phyloP scores from a whole-genome alignment of 2,888 invertebrate genomes.

The Drosophila quinaria region DNA sequence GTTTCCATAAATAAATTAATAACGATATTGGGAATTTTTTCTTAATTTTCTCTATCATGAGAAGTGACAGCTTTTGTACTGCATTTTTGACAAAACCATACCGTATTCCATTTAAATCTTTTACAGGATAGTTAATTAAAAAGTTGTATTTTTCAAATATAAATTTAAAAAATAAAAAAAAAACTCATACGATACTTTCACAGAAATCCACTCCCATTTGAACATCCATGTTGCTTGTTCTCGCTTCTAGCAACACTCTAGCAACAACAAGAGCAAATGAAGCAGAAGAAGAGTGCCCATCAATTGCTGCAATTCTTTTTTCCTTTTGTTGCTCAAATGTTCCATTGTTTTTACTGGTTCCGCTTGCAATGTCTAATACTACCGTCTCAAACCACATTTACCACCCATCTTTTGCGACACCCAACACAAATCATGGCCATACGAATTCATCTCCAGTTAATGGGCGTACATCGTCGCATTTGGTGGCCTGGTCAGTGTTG shows the following conservation, averaged over 20 bases:
- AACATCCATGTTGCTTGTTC: slow-evolving; percentile 64
- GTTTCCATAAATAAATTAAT: too few species aligned
- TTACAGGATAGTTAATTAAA: background rate
- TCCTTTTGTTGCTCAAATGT: slow-evolving; percentile 43
- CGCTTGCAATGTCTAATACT: slow-evolving; percentile 34
- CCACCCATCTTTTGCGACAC: slow-evolving; percentile 35
- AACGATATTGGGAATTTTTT: too few species aligned
- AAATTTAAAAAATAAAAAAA: background rate
- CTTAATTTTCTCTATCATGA: too few species aligned
- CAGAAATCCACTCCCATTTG: slow-evolving; percentile 49
- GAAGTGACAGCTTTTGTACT: too few species aligned
- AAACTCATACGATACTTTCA: background rate
- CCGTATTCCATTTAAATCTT: too few species aligned
- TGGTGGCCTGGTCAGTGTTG: slow-evolving; percentile 77
- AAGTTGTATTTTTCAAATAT: background rate
- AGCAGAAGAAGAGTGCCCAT: slow-evolving; percentile 39
- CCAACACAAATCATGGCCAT: slow-evolving; percentile 78
- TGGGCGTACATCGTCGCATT: slow-evolving; percentile 77
- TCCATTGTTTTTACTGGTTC: slow-evolving; percentile 78
- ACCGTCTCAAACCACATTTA: background rate
- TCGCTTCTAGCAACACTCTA: slow-evolving; percentile 46
- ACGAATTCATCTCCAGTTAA: slow-evolving; percentile 80
- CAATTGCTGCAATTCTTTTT: slow-evolving; percentile 69
- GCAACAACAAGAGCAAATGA: slow-evolving; percentile 17
- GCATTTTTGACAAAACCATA: too few species aligned